Conservation (phyloP, 2,888 invertebrate genomes). For the Pediacus dermestoides region DNA sequence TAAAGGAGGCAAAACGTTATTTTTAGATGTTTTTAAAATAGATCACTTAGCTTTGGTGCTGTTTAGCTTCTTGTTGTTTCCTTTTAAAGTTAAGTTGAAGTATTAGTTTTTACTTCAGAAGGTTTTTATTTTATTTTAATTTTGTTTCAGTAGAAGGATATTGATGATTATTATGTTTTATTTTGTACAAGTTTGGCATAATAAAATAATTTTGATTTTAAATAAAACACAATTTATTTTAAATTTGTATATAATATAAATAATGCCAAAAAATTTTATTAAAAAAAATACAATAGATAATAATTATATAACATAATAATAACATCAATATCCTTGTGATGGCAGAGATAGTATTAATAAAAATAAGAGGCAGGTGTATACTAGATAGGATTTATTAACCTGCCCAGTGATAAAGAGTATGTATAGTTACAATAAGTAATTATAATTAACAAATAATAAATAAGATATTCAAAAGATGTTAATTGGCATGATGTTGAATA, state of each 20-base stretch:
- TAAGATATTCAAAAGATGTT: constrained; percentile 12
- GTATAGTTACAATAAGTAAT: constrained; percentile 32
- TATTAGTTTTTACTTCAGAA: too few relatives aligned
- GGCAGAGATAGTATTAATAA: constrained; percentile 18
- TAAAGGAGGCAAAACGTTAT: constrained; percentile 2
- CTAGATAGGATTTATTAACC: constrained; percentile 41
- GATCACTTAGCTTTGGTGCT: background rate
- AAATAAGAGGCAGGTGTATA: constrained; percentile 36
- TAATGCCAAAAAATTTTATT: constrained; percentile 30
- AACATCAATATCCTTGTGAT: constrained; percentile 25
- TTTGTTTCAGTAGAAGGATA: too few relatives aligned
- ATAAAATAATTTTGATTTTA: too few relatives aligned
- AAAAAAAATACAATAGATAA: constrained; percentile 32
- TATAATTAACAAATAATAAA: constrained; percentile 36
- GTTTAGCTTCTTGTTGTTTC: background rate
- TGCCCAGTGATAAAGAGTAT: constrained; percentile 35
- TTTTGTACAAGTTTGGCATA: background rate
- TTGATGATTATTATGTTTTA: background rate
- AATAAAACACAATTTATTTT: constrained; percentile 17
- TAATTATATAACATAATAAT: constrained; percentile 27
- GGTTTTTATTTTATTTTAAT: too few relatives aligned
- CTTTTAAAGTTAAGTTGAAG: too few relatives aligned
- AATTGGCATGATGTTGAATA: constrained; percentile 34
- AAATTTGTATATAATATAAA: constrained; percentile 23
- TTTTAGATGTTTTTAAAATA: background rate